Conservation (phyloP, 2,797 vertebrate species). For the Hydrolagus colliei region DNA sequence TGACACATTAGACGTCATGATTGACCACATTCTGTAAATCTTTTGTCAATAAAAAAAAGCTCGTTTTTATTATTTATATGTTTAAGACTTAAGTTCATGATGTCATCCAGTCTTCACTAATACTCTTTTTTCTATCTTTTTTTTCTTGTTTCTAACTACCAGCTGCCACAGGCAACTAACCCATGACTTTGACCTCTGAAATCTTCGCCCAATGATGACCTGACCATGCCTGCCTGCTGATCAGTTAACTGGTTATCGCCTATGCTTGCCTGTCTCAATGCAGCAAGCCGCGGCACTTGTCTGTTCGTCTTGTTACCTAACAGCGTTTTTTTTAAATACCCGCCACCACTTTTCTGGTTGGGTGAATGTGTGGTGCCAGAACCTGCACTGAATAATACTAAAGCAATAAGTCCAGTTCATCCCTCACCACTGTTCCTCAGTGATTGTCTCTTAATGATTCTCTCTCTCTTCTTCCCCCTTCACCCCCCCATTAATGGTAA, state of each 20-base stretch:
- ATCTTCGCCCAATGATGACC: conserved; percentile 99
- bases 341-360: conserved; percentile 60
- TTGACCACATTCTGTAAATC: conserved; percentile 73
- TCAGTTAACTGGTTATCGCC: conserved; percentile 96
- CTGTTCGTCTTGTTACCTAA: conserved; percentile 83
- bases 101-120: conserved; percentile 99
- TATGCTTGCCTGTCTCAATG: conserved; percentile 91
- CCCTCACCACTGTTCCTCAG: conserved; percentile 57
- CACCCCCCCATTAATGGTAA: conserved; percentile 27
- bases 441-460: conserved; percentile 56
- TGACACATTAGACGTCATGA: conserved; percentile 71
- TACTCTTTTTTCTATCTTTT: conserved; percentile 97
- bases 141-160: conserved; percentile 97
- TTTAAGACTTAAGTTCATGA: conserved; percentile 99
- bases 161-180: conserved; percentile 99
- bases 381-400: conserved; percentile 98
- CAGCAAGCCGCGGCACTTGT: conserved; percentile 86
- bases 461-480: conserved; percentile 37
- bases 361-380: conserved; percentile 85
- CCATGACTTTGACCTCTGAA: conserved; percentile 99
- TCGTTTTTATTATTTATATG: conserved; percentile 74
- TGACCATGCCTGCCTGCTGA: conserved; percentile 98
- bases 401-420: conserved; percentile 88
- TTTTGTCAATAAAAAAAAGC: conserved; percentile 72
- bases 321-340: conserved; percentile 63